These are phyloP conservation scores for Pomatorhinus ruficollis DNA, from an alignment of 2,113 vertebrate genomes.

Conservation along the genomic window DNA sequence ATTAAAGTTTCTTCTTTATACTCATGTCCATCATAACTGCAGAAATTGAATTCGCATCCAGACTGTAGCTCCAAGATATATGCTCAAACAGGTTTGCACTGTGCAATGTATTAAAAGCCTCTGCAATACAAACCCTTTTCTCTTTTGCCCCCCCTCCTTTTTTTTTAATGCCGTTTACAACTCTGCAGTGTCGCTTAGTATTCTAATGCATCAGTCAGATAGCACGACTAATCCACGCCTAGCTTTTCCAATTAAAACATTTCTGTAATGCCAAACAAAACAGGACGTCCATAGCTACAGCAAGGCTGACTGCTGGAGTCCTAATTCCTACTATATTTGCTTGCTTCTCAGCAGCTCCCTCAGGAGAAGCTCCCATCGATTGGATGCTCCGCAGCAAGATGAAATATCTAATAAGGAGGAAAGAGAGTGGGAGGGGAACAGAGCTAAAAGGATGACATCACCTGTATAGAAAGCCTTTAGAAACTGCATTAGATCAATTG, in stretches of 20 bases:
- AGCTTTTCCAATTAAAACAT: conserved; percentile 71
- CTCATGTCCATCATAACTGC: conserved; percentile 34
- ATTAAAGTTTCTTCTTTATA: conserved; percentile 79
- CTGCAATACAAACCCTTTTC: conserved; percentile 61
- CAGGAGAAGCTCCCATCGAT: conserved; percentile 85
- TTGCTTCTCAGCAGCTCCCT: conserved; percentile 82
- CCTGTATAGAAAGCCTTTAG: conserved; percentile 83
- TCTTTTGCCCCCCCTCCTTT: background rate
- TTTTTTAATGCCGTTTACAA: conserved; percentile 72
- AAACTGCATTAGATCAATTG: conserved; percentile 96
- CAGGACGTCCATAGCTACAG: conserved; percentile 71
- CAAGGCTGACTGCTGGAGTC: conserved; percentile 69
- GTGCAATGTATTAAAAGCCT: conserved; percentile 63
- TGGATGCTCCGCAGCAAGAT: conserved; percentile 90
- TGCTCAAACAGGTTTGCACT: conserved; percentile 73
- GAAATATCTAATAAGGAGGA: conserved; percentile 90
- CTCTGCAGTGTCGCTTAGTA: conserved; percentile 73
- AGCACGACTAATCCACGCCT: conserved; percentile 65
- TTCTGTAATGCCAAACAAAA: conserved; percentile 57
- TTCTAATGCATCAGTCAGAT: conserved; percentile 70
- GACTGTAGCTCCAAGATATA: conserved; percentile 42
- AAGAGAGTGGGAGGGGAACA: conserved; percentile 88
- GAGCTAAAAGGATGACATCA: conserved; percentile 90
- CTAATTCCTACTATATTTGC: conserved; percentile 78
- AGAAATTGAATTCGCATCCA: conserved; percentile 35